Conservation (phyloP, 2,113 vertebrate species). For the Petrocephalus microphthalmus region DNA sequence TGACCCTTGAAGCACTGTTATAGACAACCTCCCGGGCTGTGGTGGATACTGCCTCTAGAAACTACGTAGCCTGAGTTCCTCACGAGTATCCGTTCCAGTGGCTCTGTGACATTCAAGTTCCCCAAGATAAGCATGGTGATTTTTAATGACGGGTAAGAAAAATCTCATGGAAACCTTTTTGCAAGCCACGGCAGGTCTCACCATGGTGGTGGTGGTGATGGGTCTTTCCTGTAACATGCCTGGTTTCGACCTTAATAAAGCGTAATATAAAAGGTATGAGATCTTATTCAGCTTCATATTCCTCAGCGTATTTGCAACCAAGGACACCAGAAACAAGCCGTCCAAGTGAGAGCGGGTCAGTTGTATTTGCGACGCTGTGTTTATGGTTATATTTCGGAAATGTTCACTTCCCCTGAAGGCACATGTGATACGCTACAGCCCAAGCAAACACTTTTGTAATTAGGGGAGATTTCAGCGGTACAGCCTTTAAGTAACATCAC, state of each 20-base stretch:
- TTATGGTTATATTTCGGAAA: not conserved
- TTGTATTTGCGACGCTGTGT: not conserved
- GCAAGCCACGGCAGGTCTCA: not conserved
- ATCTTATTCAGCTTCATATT: conserved; percentile 19
- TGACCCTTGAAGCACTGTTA: not conserved
- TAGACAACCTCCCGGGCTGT: not conserved
- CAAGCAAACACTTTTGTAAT: conserved; percentile 37
- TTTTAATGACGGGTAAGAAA: not conserved
- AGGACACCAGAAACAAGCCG: not conserved
- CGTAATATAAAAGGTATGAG: not conserved
- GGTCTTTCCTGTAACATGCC: not conserved
- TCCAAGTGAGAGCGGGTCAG: not conserved
- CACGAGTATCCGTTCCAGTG: not conserved
- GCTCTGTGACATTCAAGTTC: not conserved
- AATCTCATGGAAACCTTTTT: not conserved
- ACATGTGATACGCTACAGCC: not conserved
- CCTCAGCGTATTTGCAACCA: not conserved
- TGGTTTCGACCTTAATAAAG: not conserved
- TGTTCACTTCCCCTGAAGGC: not conserved
- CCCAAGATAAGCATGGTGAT: not conserved
- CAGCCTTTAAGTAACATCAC: conserved; percentile 16
- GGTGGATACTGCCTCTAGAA: not conserved
- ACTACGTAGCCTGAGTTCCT: not conserved
- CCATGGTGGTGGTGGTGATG: not conserved
- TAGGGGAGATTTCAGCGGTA: conserved; percentile 24